A percentile compares a stretch with the other conserved stretches of the same genome.
Evolutionary conservation across 2,113 vertebrate species (phyloP).

Genomic region (Chauna torquata): DNA sequence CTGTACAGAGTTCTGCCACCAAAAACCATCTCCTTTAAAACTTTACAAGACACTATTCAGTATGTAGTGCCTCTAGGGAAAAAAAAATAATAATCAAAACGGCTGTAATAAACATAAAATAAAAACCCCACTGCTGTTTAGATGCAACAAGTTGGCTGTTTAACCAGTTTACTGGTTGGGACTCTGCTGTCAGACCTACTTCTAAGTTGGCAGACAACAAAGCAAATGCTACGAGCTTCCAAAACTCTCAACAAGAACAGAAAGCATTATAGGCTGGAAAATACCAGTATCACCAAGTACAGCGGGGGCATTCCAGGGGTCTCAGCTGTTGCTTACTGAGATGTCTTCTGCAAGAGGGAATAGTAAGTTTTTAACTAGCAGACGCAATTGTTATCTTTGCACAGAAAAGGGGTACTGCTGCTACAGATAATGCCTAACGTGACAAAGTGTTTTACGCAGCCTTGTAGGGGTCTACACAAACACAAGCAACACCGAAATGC

Average conservation of each 20-base stretch:
- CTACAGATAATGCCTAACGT: rapidly evolving
- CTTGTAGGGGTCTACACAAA: rapidly evolving
- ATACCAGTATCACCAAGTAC: neutral
- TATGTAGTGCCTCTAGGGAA: neutral
- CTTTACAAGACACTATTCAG: neutral
- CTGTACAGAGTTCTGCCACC: neutral
- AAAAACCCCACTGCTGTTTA: neutral
- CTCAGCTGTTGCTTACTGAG: neutral
- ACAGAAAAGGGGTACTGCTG: neutral
- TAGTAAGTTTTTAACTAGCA: neutral
- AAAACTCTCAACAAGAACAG: neutral
- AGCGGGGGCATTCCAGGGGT: neutral
- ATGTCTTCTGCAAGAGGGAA: neutral
- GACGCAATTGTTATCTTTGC: neutral
- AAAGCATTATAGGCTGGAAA: neutral
- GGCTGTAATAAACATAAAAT: neutral
- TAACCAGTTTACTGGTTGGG: neutral
- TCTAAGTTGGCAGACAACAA: neutral
- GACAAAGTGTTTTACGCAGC: neutral
- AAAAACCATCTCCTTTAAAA: neutral
- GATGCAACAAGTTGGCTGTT: neutral
- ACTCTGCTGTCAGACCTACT: neutral
- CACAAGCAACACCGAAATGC: neutral
- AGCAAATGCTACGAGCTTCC: neutral
- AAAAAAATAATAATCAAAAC: neutral